Evolutionary conservation across 2,113 vertebrate genomes (phyloP), one percentile per base, ranked within the genome.

Genomic region (Astur gentilis): DNA sequence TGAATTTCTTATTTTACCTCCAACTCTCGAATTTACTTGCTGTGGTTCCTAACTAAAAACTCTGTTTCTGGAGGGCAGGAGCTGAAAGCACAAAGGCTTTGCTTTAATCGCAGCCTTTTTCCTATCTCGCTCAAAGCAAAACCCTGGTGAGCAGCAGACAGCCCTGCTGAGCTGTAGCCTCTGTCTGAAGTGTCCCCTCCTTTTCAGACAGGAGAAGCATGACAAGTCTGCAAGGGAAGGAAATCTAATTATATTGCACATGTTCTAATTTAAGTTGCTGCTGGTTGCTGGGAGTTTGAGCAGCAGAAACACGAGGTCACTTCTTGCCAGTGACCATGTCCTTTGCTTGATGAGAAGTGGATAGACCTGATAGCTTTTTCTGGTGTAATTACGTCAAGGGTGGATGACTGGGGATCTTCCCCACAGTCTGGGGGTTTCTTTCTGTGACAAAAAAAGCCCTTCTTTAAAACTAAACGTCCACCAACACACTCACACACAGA

Each of bases 201-300:
- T 87, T 97, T 96, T 93, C 89, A 95, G 60, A 72, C 73, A 85
- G 82, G 89, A 95, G 88, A 93, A 89, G 36, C 86, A 65, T 5
- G 13, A 83, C 58, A 60, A 82, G 54, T 75, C 96, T 62, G 29
- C 47, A 83, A 93, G 72, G 76, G 83, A 96, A 93, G 78, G 66
- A 89, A 95, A 95, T 94, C 83, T 97, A 95, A 97, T 97, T 97
- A 86, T 81, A 89, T 67, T 91, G 66, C 69, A 64, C 93, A 94
- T 50, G 73, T 89, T 97, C 94, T 93, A 95, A 90, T 97, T 93
- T 95, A 91, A 94, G 93, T 95, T 97, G 21, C 80, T 94, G 45
- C 38, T 27, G 15, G 49, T 91, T 96, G 38, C 91, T 94, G 87
- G 64, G 83, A 78, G 10, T 86, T 87, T 64, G 64, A 87, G 87